Evolutionary conservation across 2,113 vertebrate genomes (phyloP).

Genomic region (Bothrops jararaca): DNA sequence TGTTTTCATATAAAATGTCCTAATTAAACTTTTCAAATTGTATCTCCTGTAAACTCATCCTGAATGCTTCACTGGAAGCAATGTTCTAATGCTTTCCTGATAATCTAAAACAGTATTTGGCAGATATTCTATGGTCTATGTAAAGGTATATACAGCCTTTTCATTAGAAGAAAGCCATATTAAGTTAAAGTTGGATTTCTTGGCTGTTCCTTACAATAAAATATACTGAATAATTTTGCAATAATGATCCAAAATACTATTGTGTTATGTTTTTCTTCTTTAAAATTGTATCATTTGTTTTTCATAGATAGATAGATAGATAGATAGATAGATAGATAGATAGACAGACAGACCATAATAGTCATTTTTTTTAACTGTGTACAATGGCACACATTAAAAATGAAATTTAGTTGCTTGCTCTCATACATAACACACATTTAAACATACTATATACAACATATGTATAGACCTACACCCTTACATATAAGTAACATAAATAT

Average conservation of each 20-base stretch:
- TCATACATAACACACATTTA: too few species aligned
- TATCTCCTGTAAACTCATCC: conserved; percentile 52
- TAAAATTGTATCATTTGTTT: conserved; percentile 29
- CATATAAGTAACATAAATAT: too few species aligned
- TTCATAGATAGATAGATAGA: too few species aligned
- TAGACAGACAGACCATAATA: too few species aligned
- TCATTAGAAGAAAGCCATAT: conserved; percentile 68
- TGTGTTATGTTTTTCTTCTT: conserved; percentile 39
- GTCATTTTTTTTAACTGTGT: too few species aligned
- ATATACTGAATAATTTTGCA: conserved; percentile 65
- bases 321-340: too few species aligned
- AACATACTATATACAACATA: too few species aligned
- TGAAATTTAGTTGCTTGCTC: too few species aligned
- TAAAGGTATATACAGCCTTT: conserved; percentile 65
- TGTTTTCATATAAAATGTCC: conserved; percentile 69
- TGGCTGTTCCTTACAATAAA: conserved; percentile 69
- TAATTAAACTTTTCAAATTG: conserved; percentile 58
- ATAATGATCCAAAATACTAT: conserved; percentile 55
- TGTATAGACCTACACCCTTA: too few species aligned
- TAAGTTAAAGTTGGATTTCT: conserved; percentile 65
- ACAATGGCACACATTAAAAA: too few species aligned
- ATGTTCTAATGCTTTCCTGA: conserved; percentile 52
- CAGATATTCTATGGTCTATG: conserved; percentile 52
- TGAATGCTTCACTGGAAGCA: conserved; percentile 54
- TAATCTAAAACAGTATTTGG: conserved; percentile 46